These are phyloP conservation scores for Ophion costatus DNA, from an alignment of 2,888 invertebrate species.

Conservation along the genomic window DNA sequence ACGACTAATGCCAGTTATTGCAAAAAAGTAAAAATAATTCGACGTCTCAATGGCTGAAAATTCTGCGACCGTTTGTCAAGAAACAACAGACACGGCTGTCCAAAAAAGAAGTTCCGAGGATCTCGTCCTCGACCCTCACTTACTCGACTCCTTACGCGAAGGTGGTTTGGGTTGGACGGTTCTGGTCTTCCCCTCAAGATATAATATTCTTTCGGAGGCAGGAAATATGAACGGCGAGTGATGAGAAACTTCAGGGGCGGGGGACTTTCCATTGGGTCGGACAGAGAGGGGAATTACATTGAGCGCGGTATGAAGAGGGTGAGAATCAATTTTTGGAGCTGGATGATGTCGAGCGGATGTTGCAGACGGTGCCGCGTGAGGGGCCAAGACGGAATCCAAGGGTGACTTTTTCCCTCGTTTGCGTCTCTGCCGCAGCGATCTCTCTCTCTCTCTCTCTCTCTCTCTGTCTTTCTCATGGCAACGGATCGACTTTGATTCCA, in stretches of 20 bases:
- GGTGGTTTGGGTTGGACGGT: conserved; percentile 41
- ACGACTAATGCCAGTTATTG: neutral
- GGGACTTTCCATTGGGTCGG: conserved; percentile 22
- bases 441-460: conserved; percentile 40
- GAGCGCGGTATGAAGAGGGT: conserved; percentile 44
- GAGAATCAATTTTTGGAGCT: conserved; percentile 81
- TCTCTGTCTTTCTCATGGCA: conserved; percentile 52
- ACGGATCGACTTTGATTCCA: conserved; percentile 39
- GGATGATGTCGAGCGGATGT: conserved; percentile 80
- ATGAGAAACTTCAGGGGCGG: conserved; percentile 53
- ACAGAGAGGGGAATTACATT: conserved; percentile 11
- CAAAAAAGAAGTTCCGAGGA: neutral
- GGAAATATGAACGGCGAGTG: conserved; percentile 41
- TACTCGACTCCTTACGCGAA: neutral
- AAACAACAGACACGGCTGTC: neutral
- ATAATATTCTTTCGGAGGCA: conserved; percentile 51
- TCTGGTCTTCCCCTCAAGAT: conserved; percentile 42
- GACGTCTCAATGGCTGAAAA: neutral
- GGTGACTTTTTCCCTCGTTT: conserved; percentile 58
- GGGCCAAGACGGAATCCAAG: conserved; percentile 54
- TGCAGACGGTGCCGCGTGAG: conserved; percentile 71
- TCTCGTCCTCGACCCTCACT: neutral
- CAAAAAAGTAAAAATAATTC: neutral
- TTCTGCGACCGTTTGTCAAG: neutral
- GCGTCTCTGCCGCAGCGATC: conserved; percentile 23